Base-by-base conservation (phyloP, 1,140 invertebrate genomes). In the Adelges cooleyi region DNA sequence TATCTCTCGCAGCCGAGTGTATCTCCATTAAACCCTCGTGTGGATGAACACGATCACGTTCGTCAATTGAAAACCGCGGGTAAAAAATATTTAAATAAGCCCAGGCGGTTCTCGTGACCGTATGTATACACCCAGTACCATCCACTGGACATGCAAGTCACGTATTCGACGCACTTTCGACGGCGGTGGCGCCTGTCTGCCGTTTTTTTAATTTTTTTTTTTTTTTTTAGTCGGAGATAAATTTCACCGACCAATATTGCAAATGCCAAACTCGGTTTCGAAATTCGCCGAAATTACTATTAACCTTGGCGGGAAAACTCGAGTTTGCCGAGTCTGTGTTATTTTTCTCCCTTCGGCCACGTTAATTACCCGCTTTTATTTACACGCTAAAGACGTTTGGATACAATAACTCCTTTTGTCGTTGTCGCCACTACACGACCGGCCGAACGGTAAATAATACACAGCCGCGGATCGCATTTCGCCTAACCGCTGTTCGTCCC, bases 11-110 rank as follows among this genome's bases (percentile, higher is more conserved):
- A n/a, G n/a, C n/a, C n/a, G n/a, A n/a, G n/a, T n/a, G n/a, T n/a
- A n/a, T n/a, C n/a, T n/a, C n/a, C n/a, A n/a, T n/a, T n/a, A n/a
- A n/a, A n/a, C n/a, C n/a, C n/a, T n/a, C n/a, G n/a, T n/a, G n/a
- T n/a, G n/a, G n/a, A n/a, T n/a, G n/a, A n/a, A n/a, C n/a, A n/a
- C 25, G 22, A 40, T 59, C 53, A 59, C 53, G 53, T 59, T 25
- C 53, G 53, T 59, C 23, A 23, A 59, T 59, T 59, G 53, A 59
- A 59, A 56, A 59, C 52, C 17, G 36, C 53, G 1, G 22, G 17
- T 13, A 4, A 20, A 25, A 59, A 44, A 59, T 59, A 59, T 44
- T 40, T 17, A 42, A 42, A 42, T 25, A 42, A 15, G 18, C 18
- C 29, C 10, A 4, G 33, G n/a, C n/a, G n/a, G n/a, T n/a, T n/a